Conservation (phyloP, 2,888 invertebrate genomes). For the Sinelater perroti region DNA sequence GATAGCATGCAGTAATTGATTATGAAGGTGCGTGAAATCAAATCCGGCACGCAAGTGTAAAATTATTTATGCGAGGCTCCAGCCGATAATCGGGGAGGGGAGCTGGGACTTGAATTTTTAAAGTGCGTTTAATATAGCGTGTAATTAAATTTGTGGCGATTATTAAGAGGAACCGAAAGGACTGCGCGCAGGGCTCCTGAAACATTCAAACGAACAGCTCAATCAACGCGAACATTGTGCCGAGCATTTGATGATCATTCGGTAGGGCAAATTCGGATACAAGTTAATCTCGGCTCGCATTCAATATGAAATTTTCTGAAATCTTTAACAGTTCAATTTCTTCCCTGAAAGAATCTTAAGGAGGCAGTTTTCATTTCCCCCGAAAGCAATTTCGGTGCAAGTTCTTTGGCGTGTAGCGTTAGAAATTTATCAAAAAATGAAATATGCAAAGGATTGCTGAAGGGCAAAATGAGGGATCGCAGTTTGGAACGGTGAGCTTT, state of each 20-base stretch:
- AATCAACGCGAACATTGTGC: no score
- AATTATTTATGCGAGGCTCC: no score
- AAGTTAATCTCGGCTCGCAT: no score
- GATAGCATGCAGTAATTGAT: constrained; percentile 9
- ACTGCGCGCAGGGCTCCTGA: no score
- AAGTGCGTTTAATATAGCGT: neutral
- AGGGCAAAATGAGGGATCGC: constrained; percentile 23
- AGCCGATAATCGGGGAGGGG: no score
- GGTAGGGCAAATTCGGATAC: no score
- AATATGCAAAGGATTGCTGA: constrained; percentile 23
- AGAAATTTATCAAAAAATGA: constrained; percentile 23
- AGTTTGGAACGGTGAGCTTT: constrained; percentile 25
- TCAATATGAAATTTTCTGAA: neutral
- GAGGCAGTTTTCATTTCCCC: no score
- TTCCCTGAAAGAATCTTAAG: neutral
- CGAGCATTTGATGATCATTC: no score
- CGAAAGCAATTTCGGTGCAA: constrained; percentile 16
- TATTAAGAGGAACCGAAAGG: no score
- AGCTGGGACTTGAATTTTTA: no score
- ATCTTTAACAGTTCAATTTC: neutral
- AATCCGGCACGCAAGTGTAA: constrained; percentile 13
- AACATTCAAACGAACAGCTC: no score
- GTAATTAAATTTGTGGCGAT: neutral
- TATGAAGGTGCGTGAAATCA: constrained; percentile 12
- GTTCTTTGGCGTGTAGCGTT: constrained; percentile 18